Evolutionary conservation across 1,140 invertebrate species (phyloP).

Genomic region (Leucophenga varia): DNA sequence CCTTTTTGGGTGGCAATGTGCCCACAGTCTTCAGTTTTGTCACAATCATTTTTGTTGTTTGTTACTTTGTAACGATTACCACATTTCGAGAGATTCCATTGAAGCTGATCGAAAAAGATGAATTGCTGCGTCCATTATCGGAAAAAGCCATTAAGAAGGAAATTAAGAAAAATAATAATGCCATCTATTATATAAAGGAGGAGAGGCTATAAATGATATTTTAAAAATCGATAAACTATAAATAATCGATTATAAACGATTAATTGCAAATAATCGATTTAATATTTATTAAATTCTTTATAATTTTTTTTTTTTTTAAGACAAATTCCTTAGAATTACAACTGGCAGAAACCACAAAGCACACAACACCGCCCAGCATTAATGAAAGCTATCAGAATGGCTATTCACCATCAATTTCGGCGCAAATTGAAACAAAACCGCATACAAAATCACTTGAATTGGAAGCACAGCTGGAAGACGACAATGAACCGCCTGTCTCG

Average conservation of each 20-base stretch:
- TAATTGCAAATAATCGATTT: too few species aligned
- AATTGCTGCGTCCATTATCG: slow-evolving; percentile 42
- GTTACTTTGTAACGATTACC: slow-evolving; percentile 67
- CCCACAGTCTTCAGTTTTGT: slow-evolving; percentile 75
- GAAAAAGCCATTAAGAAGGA: slow-evolving; percentile 55
- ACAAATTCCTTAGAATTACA: slow-evolving; percentile 33
- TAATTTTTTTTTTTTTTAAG: slow-evolving; percentile 6
- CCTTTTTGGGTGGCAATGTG: slow-evolving; percentile 71
- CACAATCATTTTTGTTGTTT: slow-evolving; percentile 69
- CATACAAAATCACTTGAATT: slow-evolving; percentile 3
- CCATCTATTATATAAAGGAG: slow-evolving; percentile 45
- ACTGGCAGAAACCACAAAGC: slow-evolving; percentile 22
- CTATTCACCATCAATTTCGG: slow-evolving; percentile 9
- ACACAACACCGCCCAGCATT: slow-evolving; percentile 8
- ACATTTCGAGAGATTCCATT: slow-evolving; percentile 76
- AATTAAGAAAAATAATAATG: slow-evolving; percentile 47
- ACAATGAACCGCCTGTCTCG: slow-evolving; percentile 46
- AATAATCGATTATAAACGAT: too few species aligned
- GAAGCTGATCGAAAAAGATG: slow-evolving; percentile 56
- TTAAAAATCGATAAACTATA: too few species aligned
- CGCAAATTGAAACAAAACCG: slow-evolving; percentile 10
- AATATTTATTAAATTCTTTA: too few species aligned
- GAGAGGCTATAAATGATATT: too few species aligned
- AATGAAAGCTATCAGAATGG: slow-evolving; percentile 38
- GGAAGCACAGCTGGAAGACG: slow-evolving; percentile 27